Evolutionary conservation across 1,140 invertebrate species (phyloP), one percentile per base, ranked within the genome.

Genomic region (Tetragonula clypearis): DNA sequence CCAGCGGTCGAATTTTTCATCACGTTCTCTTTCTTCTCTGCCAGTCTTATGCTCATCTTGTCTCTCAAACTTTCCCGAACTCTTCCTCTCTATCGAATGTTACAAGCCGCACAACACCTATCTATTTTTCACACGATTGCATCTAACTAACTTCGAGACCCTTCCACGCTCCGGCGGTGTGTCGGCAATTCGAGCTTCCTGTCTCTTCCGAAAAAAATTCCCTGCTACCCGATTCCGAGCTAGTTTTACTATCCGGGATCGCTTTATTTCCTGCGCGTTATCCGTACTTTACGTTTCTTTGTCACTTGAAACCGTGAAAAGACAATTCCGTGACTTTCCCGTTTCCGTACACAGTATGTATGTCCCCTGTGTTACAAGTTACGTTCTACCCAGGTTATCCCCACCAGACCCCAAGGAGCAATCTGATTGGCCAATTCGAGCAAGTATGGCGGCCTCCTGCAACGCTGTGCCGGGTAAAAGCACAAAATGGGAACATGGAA

Each of bases 1-100:
- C 91, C 62, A 19, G 73, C 81, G 76, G 82, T 90, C 0, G 78
- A 21, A 62, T 79, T 87, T 77, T 86, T 90, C 23, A 88, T 60
- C n/a, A 82, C 60, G n/a, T 66, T 87, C 26, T 84, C 82, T 14
- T 88, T 90, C 49, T 87, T 85, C 66, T 92, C 88, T 14, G 72
- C 69, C 1, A 90, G 19, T 55, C 81, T 73, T 15, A 87, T 49
- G 41, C 86, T 92, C 91, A 92, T 91, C 68, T 83, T 86, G n/a
- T n/a, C n/a, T n/a, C n/a, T 9, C 4, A 65, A 60, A 79, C 60
- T 66, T 35, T 49, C 17, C 55, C 35, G 15, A 60, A 26, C 65
- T 60, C 49, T 30, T n/a, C n/a, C n/a, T n/a, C n/a, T 41, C 53
- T 65, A 60, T 14, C 15, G 82, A 26, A 65, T 77, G 55, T 68